phyloP scores from a whole-genome alignment of 2,113 vertebrate genomes.

The Eurystomus gularis region DNA sequence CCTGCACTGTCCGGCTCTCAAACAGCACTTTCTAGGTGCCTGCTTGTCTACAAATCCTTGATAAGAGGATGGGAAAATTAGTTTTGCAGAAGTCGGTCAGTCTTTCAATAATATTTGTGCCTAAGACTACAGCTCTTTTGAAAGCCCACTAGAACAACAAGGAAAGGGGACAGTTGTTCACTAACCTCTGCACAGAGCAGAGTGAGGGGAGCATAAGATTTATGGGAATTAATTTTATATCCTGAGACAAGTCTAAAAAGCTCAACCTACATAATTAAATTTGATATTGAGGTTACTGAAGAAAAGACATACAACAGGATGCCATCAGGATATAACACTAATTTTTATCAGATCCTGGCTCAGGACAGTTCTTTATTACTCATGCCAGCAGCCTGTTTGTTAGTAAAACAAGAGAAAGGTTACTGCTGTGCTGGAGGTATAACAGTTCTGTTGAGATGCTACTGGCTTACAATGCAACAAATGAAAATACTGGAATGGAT shows the following conservation, averaged over 20 bases:
- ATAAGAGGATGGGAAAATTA: constrained; percentile 66
- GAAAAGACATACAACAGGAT: constrained; percentile 31
- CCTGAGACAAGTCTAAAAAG: constrained; percentile 57
- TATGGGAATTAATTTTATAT: constrained; percentile 63
- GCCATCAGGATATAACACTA: constrained; percentile 21
- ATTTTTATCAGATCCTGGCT: constrained; percentile 38
- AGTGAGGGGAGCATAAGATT: constrained; percentile 28
- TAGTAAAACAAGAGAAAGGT: neutral
- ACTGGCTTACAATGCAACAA: neutral
- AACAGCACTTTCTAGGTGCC: constrained; percentile 47
- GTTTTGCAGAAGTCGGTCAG: constrained; percentile 62
- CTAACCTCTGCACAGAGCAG: constrained; percentile 38
- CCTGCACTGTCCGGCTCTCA: constrained; percentile 41
- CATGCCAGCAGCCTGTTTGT: neutral
- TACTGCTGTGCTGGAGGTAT: neutral
- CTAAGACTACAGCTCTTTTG: constrained; percentile 1
- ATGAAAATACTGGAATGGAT: neutral
- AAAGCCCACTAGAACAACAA: constrained; percentile 24
- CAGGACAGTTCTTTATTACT: neutral
- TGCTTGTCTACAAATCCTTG: constrained; percentile 61
- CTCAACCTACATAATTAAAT: constrained; percentile 54
- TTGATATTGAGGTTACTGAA: constrained; percentile 46
- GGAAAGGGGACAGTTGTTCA: neutral
- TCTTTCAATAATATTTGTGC: constrained; percentile 51
- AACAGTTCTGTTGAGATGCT: neutral